Base-by-base conservation (phyloP, 2,113 vertebrate species). In the Corapipo altera region DNA sequence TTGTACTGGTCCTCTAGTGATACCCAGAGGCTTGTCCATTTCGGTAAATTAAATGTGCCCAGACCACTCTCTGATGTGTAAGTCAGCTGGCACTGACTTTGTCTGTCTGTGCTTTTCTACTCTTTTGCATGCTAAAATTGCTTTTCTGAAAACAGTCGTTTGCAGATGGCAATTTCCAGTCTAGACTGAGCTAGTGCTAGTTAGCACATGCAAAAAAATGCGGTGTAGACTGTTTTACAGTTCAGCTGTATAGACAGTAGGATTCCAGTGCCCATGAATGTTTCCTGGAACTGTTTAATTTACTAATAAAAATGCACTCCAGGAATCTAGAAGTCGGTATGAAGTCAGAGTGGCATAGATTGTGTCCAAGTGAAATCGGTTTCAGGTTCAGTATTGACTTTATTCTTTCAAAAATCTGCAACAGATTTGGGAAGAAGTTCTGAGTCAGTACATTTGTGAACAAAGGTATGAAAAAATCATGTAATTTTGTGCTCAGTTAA, bases 231-330 rank as follows among this genome's bases (percentile, higher is more conserved):
- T 85, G 66, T 78, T 85, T 82, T 88, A 82, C 74, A 79, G 61
- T 90, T 93, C 67, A 93, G 67, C 75, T 93, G 57, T 76, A 72
- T 43, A 85, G 88, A 75, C 82, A 88, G 82, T 93, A 92, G 85
- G 90, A 81, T 83, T 93, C 71, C 88, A 91, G 67, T 93, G 74
- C 75, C 82, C 58, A 39, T 55, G 28, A 90, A 72, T 15, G 26
- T 95, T 94, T 97, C 95, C 90, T 93, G 92, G 92, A 97, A 97
- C 93, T 88, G 57, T 96, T 96, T 96, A 94, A 93, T 97, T 97
- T 95, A 91, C 92, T 95, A 93, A 88, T 96, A 93, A 96, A 97
- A 92, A 85, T 1, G 15, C 27, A 77, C 57, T 96, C 91, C 94
- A 89, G 91, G 89, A 95, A 91, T 89, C 89, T 89, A 81, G 76